Conservation (phyloP, 2,888 invertebrate species). For the Ophion obscuratus region DNA sequence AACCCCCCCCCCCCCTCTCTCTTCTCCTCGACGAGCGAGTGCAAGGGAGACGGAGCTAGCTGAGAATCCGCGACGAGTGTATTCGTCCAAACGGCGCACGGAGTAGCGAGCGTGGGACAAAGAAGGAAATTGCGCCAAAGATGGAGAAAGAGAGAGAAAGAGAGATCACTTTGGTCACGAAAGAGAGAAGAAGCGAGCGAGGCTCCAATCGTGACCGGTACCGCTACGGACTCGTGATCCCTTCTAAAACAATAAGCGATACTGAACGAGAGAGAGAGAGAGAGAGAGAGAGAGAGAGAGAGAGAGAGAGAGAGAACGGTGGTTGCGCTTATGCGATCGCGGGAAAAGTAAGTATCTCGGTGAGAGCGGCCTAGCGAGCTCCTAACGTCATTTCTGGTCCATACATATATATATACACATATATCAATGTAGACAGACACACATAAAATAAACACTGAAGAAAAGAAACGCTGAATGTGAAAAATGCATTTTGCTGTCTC, state of each 20-base stretch:
- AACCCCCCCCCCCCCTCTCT: conserved; percentile 1
- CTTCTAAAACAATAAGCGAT: conserved; percentile 74
- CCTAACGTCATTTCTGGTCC: conserved; percentile 29
- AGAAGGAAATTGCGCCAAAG: background rate
- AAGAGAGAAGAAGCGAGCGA: conserved; percentile 65
- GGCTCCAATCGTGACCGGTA: conserved; percentile 70
- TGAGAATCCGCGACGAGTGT: conserved; percentile 38
- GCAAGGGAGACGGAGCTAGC: conserved; percentile 31
- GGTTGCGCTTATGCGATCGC: conserved; percentile 52
- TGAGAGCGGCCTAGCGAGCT: conserved; percentile 57
- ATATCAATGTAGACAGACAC: too few relatives aligned
- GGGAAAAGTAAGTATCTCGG: conserved; percentile 53
- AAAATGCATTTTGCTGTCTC: too few relatives aligned
- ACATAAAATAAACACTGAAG: too few relatives aligned
- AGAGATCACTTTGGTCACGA: conserved; percentile 59
- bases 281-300: conserved; percentile 32
- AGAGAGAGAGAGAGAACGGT: conserved; percentile 9
- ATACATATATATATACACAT: conserved; percentile 32
- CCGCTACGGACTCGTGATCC: conserved; percentile 72
- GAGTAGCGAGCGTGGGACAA: background rate
- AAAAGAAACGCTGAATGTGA: too few relatives aligned
- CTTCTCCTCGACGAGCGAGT: background rate
- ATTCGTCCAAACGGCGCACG: conserved; percentile 31
- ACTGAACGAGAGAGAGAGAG: conserved; percentile 44
- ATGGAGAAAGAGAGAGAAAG: conserved; percentile 23